phyloP scores from a whole-genome alignment of 2,888 invertebrate genomes.

The Synanthedon tipuliformis region DNA sequence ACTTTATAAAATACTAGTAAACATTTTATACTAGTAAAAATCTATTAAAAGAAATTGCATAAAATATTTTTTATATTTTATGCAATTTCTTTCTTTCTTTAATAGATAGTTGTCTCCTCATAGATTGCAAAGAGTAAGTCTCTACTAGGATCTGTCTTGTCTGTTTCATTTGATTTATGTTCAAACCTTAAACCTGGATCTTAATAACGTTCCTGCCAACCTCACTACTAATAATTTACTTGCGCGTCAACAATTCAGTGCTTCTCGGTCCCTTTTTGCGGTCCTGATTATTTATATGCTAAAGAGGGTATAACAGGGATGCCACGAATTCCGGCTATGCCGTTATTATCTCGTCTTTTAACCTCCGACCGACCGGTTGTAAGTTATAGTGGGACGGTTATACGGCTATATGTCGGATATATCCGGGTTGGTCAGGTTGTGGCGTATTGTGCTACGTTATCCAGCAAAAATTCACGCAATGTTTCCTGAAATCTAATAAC shows the following conservation, averaged over 20 bases:
- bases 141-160: neutral
- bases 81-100: too few relatives aligned
- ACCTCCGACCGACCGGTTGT: conserved; percentile 7
- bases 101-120: too few relatives aligned
- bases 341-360: conserved; percentile 10
- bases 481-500: too few relatives aligned
- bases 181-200: neutral
- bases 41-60: too few relatives aligned
- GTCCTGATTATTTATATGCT: conserved; percentile 10
- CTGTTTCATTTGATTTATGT: neutral
- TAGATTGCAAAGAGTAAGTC: too few relatives aligned
- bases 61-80: too few relatives aligned
- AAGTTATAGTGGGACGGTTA: conserved; percentile 5
- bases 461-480: too few relatives aligned
- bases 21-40: too few relatives aligned
- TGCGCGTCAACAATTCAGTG: conserved; percentile 5
- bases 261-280: conserved; percentile 3
- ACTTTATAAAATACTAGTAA: too few relatives aligned
- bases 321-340: neutral
- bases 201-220: neutral
- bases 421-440: neutral
- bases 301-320: conserved; percentile 5
- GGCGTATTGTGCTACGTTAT: too few relatives aligned
- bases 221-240: conserved; percentile 3
- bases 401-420: conserved; percentile 1